Evolutionary conservation across 2,888 invertebrate species (phyloP).

Genomic region (Philonicus albiceps): DNA sequence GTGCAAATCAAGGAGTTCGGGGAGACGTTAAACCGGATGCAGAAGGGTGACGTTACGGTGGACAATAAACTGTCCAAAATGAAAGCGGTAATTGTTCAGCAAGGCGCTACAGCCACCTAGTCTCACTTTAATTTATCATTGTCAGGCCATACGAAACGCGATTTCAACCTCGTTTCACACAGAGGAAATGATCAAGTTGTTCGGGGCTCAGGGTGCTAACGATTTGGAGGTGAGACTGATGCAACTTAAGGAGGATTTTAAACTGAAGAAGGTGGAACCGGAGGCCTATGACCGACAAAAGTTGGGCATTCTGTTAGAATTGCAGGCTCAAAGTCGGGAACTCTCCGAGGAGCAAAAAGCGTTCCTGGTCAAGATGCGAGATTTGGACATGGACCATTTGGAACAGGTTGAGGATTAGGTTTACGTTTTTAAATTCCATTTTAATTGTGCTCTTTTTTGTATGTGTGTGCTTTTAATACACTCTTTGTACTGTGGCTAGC

Average conservation of each 20-base stretch:
- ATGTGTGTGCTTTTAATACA: background rate
- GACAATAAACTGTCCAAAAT: conserved; percentile 72
- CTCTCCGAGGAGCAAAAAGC: conserved; percentile 32
- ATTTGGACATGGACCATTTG: conserved; percentile 35
- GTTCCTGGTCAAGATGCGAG: conserved; percentile 22
- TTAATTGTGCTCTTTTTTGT: background rate
- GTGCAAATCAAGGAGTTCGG: conserved; percentile 76
- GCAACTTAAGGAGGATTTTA: conserved; percentile 70
- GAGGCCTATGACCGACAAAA: conserved; percentile 66
- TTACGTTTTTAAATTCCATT: background rate
- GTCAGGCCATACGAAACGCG: conserved; percentile 75
- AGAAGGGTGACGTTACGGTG: conserved; percentile 73
- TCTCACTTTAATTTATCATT: conserved; percentile 46
- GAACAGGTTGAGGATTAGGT: conserved; percentile 23
- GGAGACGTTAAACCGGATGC: conserved; percentile 70
- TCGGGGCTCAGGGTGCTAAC: conserved; percentile 74
- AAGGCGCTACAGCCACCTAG: background rate
- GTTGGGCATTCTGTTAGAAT: conserved; percentile 52
- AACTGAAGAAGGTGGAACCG: conserved; percentile 68
- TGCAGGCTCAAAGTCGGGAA: background rate
- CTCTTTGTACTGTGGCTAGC: background rate
- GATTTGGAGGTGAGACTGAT: conserved; percentile 69
- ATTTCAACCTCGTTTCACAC: conserved; percentile 78
- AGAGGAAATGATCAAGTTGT: conserved; percentile 76
- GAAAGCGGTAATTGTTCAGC: conserved; percentile 66